These are phyloP conservation scores for Cuculus canorus DNA, from an alignment of 2,797 vertebrate genomes.

Conservation along the genomic window DNA sequence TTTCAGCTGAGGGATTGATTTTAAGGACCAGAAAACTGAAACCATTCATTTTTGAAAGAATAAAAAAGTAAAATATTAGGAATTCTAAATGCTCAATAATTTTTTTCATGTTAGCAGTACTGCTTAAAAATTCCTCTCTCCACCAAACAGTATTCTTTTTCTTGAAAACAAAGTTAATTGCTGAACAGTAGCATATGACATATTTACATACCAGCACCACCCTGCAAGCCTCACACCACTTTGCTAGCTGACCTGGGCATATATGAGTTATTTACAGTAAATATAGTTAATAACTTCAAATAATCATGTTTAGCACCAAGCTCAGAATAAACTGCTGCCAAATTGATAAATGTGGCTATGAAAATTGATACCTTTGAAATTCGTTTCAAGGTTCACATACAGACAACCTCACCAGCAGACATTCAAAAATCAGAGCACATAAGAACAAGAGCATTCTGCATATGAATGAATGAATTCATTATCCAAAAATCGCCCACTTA, in stretches of 20 bases:
- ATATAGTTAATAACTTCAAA: conserved; percentile 21
- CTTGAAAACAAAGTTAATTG: background rate
- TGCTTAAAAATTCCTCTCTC: background rate
- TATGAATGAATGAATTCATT: background rate
- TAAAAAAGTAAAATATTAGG: background rate
- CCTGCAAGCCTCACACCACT: background rate
- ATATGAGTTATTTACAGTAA: conserved; percentile 8
- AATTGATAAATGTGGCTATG: conserved; percentile 12
- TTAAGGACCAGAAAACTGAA: conserved; percentile 22
- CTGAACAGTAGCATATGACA: background rate
- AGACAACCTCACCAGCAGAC: background rate
- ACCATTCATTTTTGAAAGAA: background rate
- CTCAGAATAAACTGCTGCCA: conserved; percentile 48
- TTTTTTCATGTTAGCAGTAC: background rate
- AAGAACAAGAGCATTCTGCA: background rate
- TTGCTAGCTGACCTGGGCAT: background rate
- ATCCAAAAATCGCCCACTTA: background rate
- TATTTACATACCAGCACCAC: background rate
- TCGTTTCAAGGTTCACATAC: conserved; percentile 10
- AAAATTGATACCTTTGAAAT: conserved; percentile 50
- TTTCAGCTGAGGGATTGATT: background rate
- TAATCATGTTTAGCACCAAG: conserved; percentile 39
- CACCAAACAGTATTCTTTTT: background rate
- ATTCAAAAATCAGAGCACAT: background rate
- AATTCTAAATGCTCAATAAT: background rate